Percentiles rank a stretch among this genome's conserved stretches.
phyloP scores from a whole-genome alignment of 1,140 invertebrate genomes.

The Ephestia elutella region DNA sequence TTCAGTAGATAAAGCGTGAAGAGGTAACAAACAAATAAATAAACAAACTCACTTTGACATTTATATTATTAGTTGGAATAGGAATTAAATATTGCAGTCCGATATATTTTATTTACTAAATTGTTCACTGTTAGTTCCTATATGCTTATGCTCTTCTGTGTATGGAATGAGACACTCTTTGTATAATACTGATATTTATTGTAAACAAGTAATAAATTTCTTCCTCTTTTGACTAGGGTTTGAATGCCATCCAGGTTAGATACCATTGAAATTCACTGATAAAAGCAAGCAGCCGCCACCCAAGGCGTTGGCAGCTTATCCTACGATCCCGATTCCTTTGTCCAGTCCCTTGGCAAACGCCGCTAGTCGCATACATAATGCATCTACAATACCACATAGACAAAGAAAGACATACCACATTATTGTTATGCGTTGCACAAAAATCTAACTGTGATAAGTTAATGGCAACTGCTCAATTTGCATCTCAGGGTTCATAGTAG shows the following conservation, averaged over 20 bases:
- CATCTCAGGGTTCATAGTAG: too few relatives aligned
- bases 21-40: too few relatives aligned
- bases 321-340: conserved; percentile 36
- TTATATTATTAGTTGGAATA: too few relatives aligned
- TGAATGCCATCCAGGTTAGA: background rate
- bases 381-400: conserved; percentile 7
- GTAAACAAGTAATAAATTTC: too few relatives aligned
- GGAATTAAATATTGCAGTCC: too few relatives aligned
- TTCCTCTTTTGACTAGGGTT: background rate
- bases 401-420: conserved; percentile 18
- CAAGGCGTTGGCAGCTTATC: conserved; percentile 48
- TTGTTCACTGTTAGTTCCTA: too few relatives aligned
- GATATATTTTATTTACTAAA: too few relatives aligned
- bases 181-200: too few relatives aligned
- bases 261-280: background rate
- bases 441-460: conserved; percentile 40
- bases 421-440: conserved; percentile 48
- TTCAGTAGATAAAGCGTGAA: too few relatives aligned
- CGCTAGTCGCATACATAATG: conserved; percentile 51
- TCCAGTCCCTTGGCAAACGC: conserved; percentile 43
- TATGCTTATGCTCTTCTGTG: too few relatives aligned
- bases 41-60: too few relatives aligned
- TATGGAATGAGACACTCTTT: too few relatives aligned
- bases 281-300: conserved; percentile 33
- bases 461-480: background rate